Conservation (phyloP, 2,888 invertebrate genomes). For the Sylvicola cinctus region DNA sequence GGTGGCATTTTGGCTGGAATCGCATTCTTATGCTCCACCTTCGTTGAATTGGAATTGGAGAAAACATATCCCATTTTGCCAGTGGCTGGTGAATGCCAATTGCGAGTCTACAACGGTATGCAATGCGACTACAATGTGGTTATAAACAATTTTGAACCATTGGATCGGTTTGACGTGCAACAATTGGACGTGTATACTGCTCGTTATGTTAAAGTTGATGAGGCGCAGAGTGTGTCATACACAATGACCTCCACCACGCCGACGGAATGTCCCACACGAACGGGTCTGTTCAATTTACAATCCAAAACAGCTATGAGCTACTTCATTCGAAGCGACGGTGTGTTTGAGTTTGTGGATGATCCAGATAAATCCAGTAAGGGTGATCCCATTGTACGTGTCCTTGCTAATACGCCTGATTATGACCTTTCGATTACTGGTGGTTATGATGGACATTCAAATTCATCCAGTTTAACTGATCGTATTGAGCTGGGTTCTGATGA, state of each 20-base stretch:
- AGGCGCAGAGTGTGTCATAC: too few species aligned
- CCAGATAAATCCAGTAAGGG: constrained; percentile 19
- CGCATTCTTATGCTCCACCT: constrained; percentile 73
- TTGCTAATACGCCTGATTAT: constrained; percentile 16
- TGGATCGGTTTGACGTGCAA: constrained; percentile 13
- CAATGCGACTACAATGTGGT: constrained; percentile 30
- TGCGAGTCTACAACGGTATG: constrained; percentile 49
- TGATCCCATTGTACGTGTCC: constrained; percentile 14
- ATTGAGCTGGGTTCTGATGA: background rate
- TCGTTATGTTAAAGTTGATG: too few species aligned
- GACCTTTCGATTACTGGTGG: background rate
- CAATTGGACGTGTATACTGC: constrained; percentile 9
- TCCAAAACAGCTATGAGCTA: constrained; percentile 5
- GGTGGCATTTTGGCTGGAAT: constrained; percentile 72
- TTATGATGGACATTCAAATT: background rate
- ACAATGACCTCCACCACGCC: too few species aligned
- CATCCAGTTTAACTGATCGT: constrained; percentile 17
- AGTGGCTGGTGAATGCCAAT: constrained; percentile 32
- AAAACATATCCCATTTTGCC: constrained; percentile 40
- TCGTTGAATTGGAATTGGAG: constrained; percentile 60
- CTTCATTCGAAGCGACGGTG: constrained; percentile 3
- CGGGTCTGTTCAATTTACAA: background rate
- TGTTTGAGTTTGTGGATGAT: constrained; percentile 11
- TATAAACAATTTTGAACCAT: constrained; percentile 12
- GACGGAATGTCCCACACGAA: constrained; percentile 1